Base-by-base conservation (phyloP, 2,797 vertebrate species). In the Karalla daura region DNA sequence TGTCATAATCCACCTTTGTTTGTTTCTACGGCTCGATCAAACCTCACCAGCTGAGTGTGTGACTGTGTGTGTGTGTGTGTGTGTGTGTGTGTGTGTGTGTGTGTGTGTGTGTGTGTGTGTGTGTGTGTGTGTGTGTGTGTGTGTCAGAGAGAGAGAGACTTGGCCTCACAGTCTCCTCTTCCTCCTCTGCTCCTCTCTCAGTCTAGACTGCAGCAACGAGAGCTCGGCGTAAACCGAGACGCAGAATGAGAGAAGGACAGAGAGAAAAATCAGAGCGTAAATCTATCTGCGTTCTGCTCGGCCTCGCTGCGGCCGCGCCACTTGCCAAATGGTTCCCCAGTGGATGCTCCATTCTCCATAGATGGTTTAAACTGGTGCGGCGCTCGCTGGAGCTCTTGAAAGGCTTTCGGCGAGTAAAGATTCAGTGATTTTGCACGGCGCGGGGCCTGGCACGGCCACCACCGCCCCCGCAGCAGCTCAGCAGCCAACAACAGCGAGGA, bases 361-460 rank as follows among this genome's bases (percentile, higher is more conserved):
- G 79, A 86, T 88, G 76, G 72, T 76, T 88, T 84, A 83, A 88
- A 70, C 86, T 69, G 82, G 51, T 83, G 81, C 78, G 76, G 78
- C 55, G 78, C 72, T 74, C 51, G 2, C 68, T 39, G 54, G 66
- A 46, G 63, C 60, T 60, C 78, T 76, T 70, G 44, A 77, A 78
- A 80, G 60, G 37, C 62, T 75, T 75, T 69, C 46, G 67, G 55
- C 73, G 68, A 39, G 63, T 66, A 52, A 70, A 1, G 35, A 13
- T 72, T 63, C 59, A 65, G 68, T 78, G 83, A 81, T 74, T 73
- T 73, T 71, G 65, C 66, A 63, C 13, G 45, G 53, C 23, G 12
- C 30, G 2, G 27, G 43, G 36, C 33, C 63, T 59, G 24, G 46
- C 37, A 14, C 12, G 46, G 49, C 5, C n/a, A 52, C 65, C 12